Conservation (phyloP, 2,888 invertebrate genomes). For the Achlya flavicornis region DNA sequence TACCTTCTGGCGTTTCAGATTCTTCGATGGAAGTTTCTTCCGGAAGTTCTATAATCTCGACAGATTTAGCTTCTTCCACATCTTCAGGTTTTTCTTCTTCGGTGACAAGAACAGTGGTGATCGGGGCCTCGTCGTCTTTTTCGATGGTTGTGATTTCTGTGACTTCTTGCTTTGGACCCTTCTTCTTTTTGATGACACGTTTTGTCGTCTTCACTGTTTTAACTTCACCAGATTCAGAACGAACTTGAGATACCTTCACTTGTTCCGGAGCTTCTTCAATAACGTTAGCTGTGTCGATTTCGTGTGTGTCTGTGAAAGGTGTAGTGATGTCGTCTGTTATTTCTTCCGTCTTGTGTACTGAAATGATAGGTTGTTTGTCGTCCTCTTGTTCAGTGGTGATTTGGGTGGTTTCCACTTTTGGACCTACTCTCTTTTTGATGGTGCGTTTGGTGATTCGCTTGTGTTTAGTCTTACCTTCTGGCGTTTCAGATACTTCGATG, state of each 20-base stretch:
- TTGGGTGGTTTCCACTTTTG: constrained; percentile 55
- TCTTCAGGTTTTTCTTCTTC: constrained; percentile 33
- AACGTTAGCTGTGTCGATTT: constrained; percentile 25
- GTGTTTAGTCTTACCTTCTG: constrained; percentile 42
- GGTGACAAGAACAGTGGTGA: constrained; percentile 33
- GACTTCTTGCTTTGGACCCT: constrained; percentile 38
- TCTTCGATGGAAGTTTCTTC: constrained; percentile 35
- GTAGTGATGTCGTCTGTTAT: constrained; percentile 29
- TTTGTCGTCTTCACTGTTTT: constrained; percentile 38
- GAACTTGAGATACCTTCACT: constrained; percentile 39
- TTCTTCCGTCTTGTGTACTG: constrained; percentile 46
- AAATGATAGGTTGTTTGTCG: constrained; percentile 41
- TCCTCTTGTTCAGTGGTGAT: constrained; percentile 45
- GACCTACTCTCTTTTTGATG: constrained; percentile 47
- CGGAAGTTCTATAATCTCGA: constrained; percentile 37
- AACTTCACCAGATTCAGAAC: constrained; percentile 31
- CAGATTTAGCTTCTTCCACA: constrained; percentile 14
- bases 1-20: constrained; percentile 31
- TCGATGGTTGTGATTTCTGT: constrained; percentile 40
- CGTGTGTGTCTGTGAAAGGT: constrained; percentile 25
- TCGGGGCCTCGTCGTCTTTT: constrained; percentile 48
- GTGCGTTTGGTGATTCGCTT: constrained; percentile 28
- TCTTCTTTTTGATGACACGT: constrained; percentile 45
- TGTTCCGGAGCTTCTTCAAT: constrained; percentile 41
- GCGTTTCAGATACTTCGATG: constrained; percentile 22